These are phyloP conservation scores for Orthonychiurus folsomi DNA, from an alignment of 2,888 invertebrate species.

Conservation along the genomic window DNA sequence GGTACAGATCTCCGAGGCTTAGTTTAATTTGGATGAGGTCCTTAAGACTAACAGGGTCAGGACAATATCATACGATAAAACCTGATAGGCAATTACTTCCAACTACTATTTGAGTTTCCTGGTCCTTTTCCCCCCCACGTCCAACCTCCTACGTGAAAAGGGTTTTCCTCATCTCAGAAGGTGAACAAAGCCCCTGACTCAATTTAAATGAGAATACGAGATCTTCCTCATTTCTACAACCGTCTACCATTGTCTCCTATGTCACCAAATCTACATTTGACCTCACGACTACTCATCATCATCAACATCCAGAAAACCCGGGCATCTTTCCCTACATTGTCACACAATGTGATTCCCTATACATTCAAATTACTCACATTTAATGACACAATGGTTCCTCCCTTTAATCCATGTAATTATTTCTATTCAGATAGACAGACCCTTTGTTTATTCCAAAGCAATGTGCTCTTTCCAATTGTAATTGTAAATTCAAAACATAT, in stretches of 20 bases:
- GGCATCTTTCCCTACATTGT: too few species aligned
- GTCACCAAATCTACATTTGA: background rate
- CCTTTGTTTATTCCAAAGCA: too few species aligned
- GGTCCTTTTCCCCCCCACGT: background rate
- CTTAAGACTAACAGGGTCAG: slow-evolving; percentile 26
- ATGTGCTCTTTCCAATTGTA: too few species aligned
- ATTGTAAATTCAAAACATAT: too few species aligned
- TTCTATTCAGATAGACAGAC: too few species aligned
- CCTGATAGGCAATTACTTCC: slow-evolving; percentile 26
- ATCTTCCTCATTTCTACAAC: background rate
- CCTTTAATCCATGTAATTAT: too few species aligned
- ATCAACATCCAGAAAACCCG: background rate
- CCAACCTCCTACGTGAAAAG: background rate
- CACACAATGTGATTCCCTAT: too few species aligned
- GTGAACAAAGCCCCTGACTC: background rate
- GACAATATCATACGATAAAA: slow-evolving; percentile 25
- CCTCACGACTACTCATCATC: background rate
- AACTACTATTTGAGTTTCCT: background rate
- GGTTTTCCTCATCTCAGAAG: too few species aligned
- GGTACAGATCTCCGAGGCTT: slow-evolving; percentile 30
- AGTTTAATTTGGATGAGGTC: slow-evolving; percentile 37
- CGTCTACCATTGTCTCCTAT: too few species aligned
- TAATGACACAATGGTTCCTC: background rate
- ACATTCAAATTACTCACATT: background rate
- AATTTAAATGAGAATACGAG: background rate